phyloP scores from a whole-genome alignment of 53 echinoderm and acorn worm genomes.

The Zoroaster sp. region DNA sequence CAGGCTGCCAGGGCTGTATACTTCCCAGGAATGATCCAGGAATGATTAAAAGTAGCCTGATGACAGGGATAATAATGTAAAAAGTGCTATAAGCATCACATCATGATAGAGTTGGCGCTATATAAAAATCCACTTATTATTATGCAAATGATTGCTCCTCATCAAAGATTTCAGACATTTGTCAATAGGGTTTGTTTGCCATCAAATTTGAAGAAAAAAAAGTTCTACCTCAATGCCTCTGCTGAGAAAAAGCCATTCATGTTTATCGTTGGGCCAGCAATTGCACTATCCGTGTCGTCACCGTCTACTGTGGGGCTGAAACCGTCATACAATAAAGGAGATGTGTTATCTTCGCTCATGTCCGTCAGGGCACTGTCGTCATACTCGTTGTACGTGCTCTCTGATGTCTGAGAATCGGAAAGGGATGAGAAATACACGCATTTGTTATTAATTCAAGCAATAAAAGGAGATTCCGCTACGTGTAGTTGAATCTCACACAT shows the following conservation, averaged over 20 bases:
- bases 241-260: constrained; percentile 39
- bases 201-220: too few species aligned
- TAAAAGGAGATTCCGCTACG: not conserved
- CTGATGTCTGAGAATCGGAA: constrained; percentile 72
- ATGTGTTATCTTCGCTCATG: constrained; percentile 91
- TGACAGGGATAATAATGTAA: too few species aligned
- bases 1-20: too few species aligned
- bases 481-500: not conserved
- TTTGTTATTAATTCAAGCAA: not conserved
- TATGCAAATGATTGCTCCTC: too few species aligned
- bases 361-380: constrained; percentile 97
- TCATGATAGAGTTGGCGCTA: too few species aligned
- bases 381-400: constrained; percentile 97
- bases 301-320: constrained; percentile 58
- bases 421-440: not conserved
- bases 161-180: too few species aligned
- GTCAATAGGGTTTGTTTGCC: too few species aligned
- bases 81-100: too few species aligned
- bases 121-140: too few species aligned
- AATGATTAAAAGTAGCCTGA: too few species aligned
- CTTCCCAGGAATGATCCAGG: too few species aligned
- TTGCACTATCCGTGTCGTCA: constrained; percentile 70
- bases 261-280: constrained; percentile 38
- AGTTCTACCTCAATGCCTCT: constrained; percentile 1
- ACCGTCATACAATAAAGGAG: constrained; percentile 75